Percentiles rank a stretch among this genome's conserved stretches.
phyloP scores from a whole-genome alignment of 1,140 invertebrate species.

The Leucophenga varia region DNA sequence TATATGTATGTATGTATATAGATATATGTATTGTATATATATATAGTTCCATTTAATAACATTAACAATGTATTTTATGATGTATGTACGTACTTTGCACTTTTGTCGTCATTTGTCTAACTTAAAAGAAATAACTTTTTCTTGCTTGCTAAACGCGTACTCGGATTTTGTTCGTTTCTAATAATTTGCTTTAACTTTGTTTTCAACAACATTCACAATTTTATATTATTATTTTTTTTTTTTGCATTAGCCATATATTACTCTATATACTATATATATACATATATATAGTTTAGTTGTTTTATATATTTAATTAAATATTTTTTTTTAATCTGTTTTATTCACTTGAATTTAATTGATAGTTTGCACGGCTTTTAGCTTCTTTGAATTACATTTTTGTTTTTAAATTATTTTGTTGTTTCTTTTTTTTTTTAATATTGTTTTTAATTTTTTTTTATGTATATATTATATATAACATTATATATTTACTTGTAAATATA shows the following conservation, averaged over 20 bases:
- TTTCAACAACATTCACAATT: no score
- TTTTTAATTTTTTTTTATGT: background rate
- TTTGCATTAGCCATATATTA: no score
- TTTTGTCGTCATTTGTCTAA: no score
- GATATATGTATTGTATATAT: constrained; percentile 3
- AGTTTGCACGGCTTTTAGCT: constrained; percentile 1
- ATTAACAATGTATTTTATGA: constrained; percentile 1
- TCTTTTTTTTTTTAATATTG: constrained; percentile 18
- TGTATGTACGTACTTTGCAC: no score
- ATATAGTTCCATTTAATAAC: constrained; percentile 1
- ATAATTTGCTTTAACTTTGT: no score
- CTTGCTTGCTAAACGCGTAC: no score
- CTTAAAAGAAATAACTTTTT: no score
- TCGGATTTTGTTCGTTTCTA: no score
- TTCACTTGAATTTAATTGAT: constrained; percentile 10
- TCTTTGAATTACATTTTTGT: background rate
- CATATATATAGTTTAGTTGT: no score
- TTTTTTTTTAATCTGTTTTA: background rate
- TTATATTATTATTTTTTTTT: no score
- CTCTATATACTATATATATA: no score
- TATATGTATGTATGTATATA: constrained; percentile 5
- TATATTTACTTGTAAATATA: constrained; percentile 6
- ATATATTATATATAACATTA: constrained; percentile 2
- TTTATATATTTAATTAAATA: no score
- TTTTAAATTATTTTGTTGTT: constrained; percentile 3